Conservation (phyloP, 2,113 vertebrate genomes). For the Barbus barbus region DNA sequence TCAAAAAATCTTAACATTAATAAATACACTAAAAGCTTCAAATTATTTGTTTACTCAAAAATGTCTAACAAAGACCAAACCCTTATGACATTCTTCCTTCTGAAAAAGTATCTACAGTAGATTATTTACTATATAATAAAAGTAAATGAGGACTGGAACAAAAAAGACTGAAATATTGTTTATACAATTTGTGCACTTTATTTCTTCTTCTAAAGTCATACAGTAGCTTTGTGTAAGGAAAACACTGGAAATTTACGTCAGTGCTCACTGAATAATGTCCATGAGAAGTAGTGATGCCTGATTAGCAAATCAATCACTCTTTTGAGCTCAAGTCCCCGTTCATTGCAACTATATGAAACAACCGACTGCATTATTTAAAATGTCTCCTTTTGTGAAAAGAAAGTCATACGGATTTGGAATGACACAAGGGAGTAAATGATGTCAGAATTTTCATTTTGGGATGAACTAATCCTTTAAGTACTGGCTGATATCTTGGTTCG, state of each 20-base stretch:
- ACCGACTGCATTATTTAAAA: not conserved
- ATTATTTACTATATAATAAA: not conserved
- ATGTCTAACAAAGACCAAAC: not conserved
- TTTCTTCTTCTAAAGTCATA: not conserved
- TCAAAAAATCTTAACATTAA: too few relatives aligned
- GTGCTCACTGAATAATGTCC: not conserved
- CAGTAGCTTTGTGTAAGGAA: not conserved
- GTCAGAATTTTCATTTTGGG: conserved; percentile 8
- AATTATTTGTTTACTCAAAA: not conserved
- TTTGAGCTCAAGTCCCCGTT: not conserved
- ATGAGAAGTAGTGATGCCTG: not conserved
- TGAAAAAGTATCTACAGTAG: not conserved
- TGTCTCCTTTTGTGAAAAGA: not conserved
- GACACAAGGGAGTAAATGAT: not conserved
- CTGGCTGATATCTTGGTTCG: conserved; percentile 15
- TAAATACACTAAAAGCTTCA: not conserved
- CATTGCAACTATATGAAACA: not conserved
- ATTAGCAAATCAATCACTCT: not conserved
- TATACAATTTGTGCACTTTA: not conserved
- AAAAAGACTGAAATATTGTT: not conserved
- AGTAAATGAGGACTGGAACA: not conserved
- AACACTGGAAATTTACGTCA: not conserved
- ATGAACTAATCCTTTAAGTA: conserved; percentile 33
- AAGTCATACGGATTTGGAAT: not conserved
- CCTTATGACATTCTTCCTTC: not conserved